phyloP scores from a whole-genome alignment of 1,140 invertebrate species.

The Telenomus remus region DNA sequence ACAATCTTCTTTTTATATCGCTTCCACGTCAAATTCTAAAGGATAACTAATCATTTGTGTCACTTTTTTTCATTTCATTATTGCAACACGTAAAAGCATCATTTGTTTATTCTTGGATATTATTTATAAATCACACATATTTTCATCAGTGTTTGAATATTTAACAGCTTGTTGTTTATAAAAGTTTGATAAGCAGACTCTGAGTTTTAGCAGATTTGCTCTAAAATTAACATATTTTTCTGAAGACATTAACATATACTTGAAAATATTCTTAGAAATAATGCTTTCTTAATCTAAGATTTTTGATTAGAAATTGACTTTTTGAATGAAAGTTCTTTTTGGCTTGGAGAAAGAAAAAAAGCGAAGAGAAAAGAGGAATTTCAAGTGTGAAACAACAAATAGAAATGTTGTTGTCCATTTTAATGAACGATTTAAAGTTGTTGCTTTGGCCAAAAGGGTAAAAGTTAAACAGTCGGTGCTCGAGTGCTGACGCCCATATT shows the following conservation, averaged over 20 bases:
- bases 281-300: no score
- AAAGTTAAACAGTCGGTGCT: constrained; percentile 44
- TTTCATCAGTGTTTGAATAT: no score
- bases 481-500: constrained; percentile 37
- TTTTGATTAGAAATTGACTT: no score
- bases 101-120: background rate
- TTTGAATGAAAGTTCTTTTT: no score
- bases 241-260: no score
- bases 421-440: constrained; percentile 53
- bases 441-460: constrained; percentile 31
- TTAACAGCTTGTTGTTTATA: no score
- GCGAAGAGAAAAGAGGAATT: constrained; percentile 3
- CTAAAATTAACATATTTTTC: no score
- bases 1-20: constrained; percentile 22
- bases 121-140: no score
- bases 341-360: background rate
- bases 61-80: background rate
- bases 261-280: no score
- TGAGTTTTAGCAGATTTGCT: no score
- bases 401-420: constrained; percentile 40
- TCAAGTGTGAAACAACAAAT: constrained; percentile 18
- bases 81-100: background rate
- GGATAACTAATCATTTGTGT: constrained; percentile 9
- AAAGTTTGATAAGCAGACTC: no score
- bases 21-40: constrained; percentile 7